Evolutionary conservation across 2,888 invertebrate genomes (phyloP).

Genomic region (Gortyna flavago): DNA sequence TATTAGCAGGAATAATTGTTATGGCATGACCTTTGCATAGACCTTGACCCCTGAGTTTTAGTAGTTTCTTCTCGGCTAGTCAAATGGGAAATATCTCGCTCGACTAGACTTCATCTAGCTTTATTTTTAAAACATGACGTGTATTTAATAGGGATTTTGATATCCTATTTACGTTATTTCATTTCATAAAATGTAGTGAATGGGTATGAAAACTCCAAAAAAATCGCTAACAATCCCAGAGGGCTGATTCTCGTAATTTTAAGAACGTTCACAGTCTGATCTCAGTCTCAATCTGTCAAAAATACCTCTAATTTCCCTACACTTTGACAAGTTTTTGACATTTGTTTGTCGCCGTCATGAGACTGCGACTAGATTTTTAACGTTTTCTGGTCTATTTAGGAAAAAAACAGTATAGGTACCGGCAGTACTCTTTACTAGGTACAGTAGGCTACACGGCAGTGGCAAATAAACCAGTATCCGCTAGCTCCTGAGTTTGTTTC

Average conservation of each 20-base stretch:
- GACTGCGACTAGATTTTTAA: too few relatives aligned
- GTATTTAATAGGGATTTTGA: background rate
- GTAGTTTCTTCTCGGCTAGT: background rate
- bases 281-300: too few relatives aligned
- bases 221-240: background rate
- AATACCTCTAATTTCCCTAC: too few relatives aligned
- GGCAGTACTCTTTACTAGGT: background rate
- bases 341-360: too few relatives aligned
- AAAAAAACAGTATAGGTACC: background rate
- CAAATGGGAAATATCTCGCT: background rate
- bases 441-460: background rate
- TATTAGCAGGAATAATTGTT: background rate
- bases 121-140: background rate
- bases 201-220: too few relatives aligned
- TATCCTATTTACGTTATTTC: background rate
- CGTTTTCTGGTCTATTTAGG: too few relatives aligned
- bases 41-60: background rate
- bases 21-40: background rate
- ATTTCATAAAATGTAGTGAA: background rate
- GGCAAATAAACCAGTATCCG: background rate
- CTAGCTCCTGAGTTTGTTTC: too few relatives aligned
- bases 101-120: background rate
- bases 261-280: too few relatives aligned
- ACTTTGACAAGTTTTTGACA: too few relatives aligned
- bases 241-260: too few relatives aligned